Evolutionary conservation across 1,140 invertebrate genomes (phyloP).

Genomic region (Octopus bimaculoides): DNA sequence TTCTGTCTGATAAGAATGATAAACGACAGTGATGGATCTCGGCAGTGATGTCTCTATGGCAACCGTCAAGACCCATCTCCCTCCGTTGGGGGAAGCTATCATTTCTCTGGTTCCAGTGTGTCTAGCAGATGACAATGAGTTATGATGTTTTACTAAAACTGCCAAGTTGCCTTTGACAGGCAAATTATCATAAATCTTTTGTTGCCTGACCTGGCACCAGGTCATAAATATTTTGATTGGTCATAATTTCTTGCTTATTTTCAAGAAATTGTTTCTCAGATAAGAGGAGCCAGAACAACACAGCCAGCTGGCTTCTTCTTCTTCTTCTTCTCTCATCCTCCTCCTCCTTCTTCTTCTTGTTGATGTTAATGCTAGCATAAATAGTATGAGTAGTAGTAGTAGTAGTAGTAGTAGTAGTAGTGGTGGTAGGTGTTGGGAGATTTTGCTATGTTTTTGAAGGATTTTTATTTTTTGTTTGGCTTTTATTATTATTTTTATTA

Average conservation of each 20-base stretch:
- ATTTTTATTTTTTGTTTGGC: too few relatives aligned
- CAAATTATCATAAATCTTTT: constrained; percentile 45
- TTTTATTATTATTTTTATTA: too few relatives aligned
- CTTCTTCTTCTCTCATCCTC: neutral
- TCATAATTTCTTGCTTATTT: constrained; percentile 27
- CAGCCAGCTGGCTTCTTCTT: constrained; percentile 1
- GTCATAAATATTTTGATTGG: constrained; percentile 37
- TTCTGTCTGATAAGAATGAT: constrained; percentile 36
- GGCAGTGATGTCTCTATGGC: constrained; percentile 38
- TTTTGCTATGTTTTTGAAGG: too few relatives aligned
- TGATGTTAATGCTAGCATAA: neutral
- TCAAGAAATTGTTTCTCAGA: constrained; percentile 17
- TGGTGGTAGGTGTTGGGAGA: too few relatives aligned
- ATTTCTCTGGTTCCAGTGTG: constrained; percentile 34
- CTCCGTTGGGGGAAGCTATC: constrained; percentile 35
- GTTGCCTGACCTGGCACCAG: constrained; percentile 24
- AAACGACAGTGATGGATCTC: constrained; percentile 42
- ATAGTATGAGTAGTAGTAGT: too few relatives aligned
- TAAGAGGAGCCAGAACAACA: neutral
- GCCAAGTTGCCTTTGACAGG: constrained; percentile 37
- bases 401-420: too few relatives aligned
- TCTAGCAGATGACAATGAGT: constrained; percentile 34
- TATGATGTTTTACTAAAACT: constrained; percentile 41
- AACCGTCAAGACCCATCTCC: constrained; percentile 41
- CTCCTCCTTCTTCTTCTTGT: neutral